phyloP scores from a whole-genome alignment of 2,797 vertebrate genomes.

The Pipistrellus pipistrellus region DNA sequence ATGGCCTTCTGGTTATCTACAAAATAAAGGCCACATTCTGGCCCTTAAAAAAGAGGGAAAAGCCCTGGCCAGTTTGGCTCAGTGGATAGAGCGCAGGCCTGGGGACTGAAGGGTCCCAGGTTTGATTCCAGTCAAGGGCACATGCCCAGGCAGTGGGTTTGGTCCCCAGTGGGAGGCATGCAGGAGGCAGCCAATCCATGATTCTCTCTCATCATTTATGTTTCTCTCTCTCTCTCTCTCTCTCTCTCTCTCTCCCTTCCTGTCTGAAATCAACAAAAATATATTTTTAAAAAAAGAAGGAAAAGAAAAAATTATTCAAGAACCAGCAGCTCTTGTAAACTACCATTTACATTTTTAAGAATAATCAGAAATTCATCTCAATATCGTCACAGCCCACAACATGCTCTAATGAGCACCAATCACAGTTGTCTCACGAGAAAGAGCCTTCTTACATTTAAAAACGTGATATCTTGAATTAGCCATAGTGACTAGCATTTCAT shows the following conservation, averaged over 20 bases:
- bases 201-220: too few relatives aligned
- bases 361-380: not conserved
- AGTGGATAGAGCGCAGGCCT: too few relatives aligned
- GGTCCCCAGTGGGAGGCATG: too few relatives aligned
- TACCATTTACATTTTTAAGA: not conserved
- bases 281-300: not conserved
- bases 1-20: not conserved
- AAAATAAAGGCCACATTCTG: not conserved
- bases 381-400: not conserved
- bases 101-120: too few relatives aligned
- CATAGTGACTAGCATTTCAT: not conserved
- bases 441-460: not conserved
- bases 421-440: not conserved
- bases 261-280: too few relatives aligned
- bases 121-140: too few relatives aligned
- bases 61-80: too few relatives aligned
- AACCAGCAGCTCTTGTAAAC: not conserved
- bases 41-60: not conserved
- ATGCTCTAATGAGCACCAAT: not conserved
- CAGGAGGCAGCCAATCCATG: too few relatives aligned
- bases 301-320: not conserved
- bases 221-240: too few relatives aligned
- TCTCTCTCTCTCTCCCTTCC: too few relatives aligned
- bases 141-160: too few relatives aligned
- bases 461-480: not conserved